Base-by-base conservation (phyloP, 1,140 invertebrate species). In the Batillaria attramentaria region DNA sequence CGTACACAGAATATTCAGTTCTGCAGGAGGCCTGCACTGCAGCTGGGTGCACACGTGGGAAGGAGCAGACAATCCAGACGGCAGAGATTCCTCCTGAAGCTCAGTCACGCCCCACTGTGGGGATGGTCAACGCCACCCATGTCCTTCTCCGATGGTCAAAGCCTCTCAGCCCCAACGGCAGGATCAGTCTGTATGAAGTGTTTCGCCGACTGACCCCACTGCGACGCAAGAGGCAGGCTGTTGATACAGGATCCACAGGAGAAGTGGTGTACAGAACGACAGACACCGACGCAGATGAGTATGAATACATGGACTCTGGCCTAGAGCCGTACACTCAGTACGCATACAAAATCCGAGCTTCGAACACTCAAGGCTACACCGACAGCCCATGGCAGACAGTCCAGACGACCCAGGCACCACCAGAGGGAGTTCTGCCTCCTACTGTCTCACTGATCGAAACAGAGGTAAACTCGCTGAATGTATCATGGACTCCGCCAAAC, bases 1-100 rank as follows among this genome's bases (percentile, higher is more conserved):
- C 90, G 28, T 90, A 83, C 82, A 88, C 86, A 3, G 72, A 87
- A 18, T 91, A 91, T 78, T 72, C 78, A n/a, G 85, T 91, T 1
- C 81, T 83, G 66, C 83, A 89, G 16, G 90, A 90, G 68, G 89
- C 87, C 2, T 91, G 90, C 68, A 91, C 89, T 28, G 77, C 54
- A 37, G 85, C 83, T 31, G 90, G 90, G 0, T 91, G 90, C 81
- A 86, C 86, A 20, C 77, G 76, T 13, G 87, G 87, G 20, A 37
- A 66, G 0, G 60, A 50, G 42, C 87, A 90, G 75, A 83, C 80
- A 6, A 88, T 90, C 73, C 68, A 46, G 35, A 90, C 90, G 33
- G 86, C 87, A 70, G 90, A 91, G 76, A 84, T 87, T 37, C 68
- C 82, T 5, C 90, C 90, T 20, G 60, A 81, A 24, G 73, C 79